These are phyloP conservation scores for Prunella strophiata DNA, from an alignment of 2,797 vertebrate species.

Conservation along the genomic window DNA sequence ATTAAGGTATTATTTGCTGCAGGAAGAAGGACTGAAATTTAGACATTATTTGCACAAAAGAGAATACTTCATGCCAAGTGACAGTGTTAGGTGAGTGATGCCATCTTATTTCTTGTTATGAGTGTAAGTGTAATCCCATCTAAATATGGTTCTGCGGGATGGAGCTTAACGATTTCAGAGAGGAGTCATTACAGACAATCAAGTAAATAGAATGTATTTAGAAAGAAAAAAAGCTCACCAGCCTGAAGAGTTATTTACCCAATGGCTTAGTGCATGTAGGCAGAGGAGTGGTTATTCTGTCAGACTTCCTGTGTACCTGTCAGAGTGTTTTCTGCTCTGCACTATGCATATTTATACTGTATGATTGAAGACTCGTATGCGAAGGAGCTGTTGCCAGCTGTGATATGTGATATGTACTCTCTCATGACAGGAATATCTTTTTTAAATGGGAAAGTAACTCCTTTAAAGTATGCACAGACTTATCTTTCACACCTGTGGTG, in stretches of 20 bases:
- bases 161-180: conserved; percentile 22
- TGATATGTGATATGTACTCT: background rate
- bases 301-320: conserved; percentile 16
- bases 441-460: background rate
- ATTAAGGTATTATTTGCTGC: conserved; percentile 26
- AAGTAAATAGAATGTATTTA: conserved; percentile 33
- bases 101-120: background rate
- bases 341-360: conserved; percentile 25
- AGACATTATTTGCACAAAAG: background rate
- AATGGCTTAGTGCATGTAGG: background rate
- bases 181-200: background rate
- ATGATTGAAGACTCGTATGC: background rate
- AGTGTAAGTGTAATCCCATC: background rate
- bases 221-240: background rate
- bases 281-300: conserved; percentile 49
- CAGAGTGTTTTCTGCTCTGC: background rate
- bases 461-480: background rate
- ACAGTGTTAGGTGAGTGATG: conserved; percentile 4
- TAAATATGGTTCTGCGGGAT: background rate
- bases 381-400: background rate
- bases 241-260: background rate
- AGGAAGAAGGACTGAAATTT: background rate
- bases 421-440: background rate
- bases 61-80: conserved; percentile 1
- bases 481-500: background rate